Evolutionary conservation across 37 sponge, comb jelly and placozoan genomes (phyloP), one percentile per base, ranked within the genome.

Genomic region (Petrosia ficiformis): DNA sequence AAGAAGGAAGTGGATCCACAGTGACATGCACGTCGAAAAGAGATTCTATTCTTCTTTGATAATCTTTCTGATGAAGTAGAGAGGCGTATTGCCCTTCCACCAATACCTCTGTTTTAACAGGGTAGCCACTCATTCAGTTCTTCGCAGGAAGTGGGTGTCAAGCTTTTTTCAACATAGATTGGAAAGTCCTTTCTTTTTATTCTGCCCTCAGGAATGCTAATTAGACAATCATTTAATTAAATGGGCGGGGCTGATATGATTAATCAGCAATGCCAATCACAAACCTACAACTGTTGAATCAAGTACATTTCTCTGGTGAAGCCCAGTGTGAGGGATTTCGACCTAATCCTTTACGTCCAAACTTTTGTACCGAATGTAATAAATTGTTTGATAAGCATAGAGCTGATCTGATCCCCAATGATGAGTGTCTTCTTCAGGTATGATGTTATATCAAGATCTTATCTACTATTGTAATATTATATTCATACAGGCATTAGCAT

Each of bases 251-350:
- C n/a, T n/a, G n/a, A n/a, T n/a, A n/a, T n/a, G n/a, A n/a, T n/a
- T n/a, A n/a, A 24, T 24, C 22, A 41, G 59, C 31, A 2, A 87
- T 87, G 88, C 82, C 88, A 0, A 76, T 82, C 0, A 86, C 63
- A 0, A 86, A 74, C 39, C 31, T 43, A 25, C 67, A 75, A 1
- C 40, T 92, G 31, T 59, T 85, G 48, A 34, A 61, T 10, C 94
- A 93, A 44, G 71, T 88, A 39, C 89, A 88, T 65, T 72, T 93
- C 25, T 76, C 83, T 3, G 89, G 86, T 28, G 94, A 93, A 63
- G 76, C 41, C 39, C n/a, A 26, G 0, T 93, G 94, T 54, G 22
- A 64, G 22, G 37, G 33, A 1, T 93, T 93, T 68, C 65, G 28
- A 0, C 89, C 94, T 0, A 81, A 93, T 58, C 69, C 74, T 38